phyloP scores from a whole-genome alignment of 1,140 invertebrate genomes.

The Trichogramma pretiosum region DNA sequence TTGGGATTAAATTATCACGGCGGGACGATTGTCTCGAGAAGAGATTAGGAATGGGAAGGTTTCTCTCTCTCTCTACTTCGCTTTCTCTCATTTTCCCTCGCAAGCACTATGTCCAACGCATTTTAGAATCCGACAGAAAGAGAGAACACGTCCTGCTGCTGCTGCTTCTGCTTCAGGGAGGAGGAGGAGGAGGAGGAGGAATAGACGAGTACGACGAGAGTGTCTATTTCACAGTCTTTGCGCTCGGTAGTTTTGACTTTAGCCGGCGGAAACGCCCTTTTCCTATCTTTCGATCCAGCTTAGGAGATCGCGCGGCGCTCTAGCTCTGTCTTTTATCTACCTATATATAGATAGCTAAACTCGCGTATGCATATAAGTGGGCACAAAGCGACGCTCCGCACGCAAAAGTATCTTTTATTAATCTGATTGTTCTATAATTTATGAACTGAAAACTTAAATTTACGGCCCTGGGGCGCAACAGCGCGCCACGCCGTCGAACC shows the following conservation, averaged over 20 bases:
- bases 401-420: slow-evolving; percentile 9
- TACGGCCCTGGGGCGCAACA: neutral
- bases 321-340: too few species aligned
- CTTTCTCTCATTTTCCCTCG: too few species aligned
- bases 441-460: slow-evolving; percentile 9
- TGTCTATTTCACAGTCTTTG: slow-evolving; percentile 11
- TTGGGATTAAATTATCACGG: slow-evolving; percentile 41
- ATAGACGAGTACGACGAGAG: neutral
- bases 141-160: neutral
- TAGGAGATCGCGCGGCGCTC: too few species aligned
- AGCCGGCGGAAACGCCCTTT: slow-evolving; percentile 2
- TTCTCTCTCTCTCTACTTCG: slow-evolving; percentile 13
- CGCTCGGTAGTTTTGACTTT: neutral
- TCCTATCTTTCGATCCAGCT: neutral
- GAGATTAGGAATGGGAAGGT: slow-evolving; percentile 35
- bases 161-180: slow-evolving; percentile 4
- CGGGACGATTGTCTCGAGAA: slow-evolving; percentile 33
- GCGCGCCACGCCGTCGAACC: slow-evolving; percentile 3
- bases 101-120: slow-evolving; percentile 18
- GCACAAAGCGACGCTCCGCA: too few species aligned
- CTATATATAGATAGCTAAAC: too few species aligned
- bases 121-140: slow-evolving; percentile 8
- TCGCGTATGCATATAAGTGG: too few species aligned
- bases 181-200: neutral
- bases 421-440: slow-evolving; percentile 13